A percentile compares a stretch with the other conserved stretches of the same genome.
Conservation (phyloP, 35 echinoderm and acorn worm species). For the Hemicentrotus pulcherrimus region DNA sequence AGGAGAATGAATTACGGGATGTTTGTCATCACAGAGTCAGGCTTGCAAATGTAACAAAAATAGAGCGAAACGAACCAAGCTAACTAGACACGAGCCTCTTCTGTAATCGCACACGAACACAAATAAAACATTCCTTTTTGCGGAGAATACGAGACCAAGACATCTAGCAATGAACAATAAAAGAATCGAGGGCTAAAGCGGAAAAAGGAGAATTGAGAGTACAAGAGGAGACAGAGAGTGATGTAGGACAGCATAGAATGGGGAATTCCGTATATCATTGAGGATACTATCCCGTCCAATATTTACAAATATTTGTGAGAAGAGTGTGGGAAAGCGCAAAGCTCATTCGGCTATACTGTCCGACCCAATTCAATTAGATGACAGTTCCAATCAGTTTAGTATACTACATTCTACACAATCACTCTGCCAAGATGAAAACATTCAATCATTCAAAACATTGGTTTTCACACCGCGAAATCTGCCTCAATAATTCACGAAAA, state of each 20-base stretch:
- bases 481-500: not conserved
- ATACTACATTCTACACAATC: not conserved
- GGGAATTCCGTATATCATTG: not conserved
- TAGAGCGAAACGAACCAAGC: no score
- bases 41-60: no score
- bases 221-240: no score
- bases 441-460: not conserved
- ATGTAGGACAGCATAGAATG: no score
- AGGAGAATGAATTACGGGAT: no score
- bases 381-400: not conserved
- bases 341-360: not conserved
- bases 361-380: conserved; percentile 1
- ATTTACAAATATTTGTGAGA: conserved; percentile 15
- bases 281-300: not conserved
- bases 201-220: not conserved
- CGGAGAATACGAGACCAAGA: no score
- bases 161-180: no score
- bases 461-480: not conserved
- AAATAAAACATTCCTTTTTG: no score
- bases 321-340: not conserved
- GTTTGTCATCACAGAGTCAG: no score
- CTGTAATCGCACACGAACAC: no score
- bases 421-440: not conserved
- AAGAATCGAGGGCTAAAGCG: not conserved
- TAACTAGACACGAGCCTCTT: no score